Base-by-base conservation (phyloP, 92 coral and sea anemone species). In the Palythoa caribaeorum region DNA sequence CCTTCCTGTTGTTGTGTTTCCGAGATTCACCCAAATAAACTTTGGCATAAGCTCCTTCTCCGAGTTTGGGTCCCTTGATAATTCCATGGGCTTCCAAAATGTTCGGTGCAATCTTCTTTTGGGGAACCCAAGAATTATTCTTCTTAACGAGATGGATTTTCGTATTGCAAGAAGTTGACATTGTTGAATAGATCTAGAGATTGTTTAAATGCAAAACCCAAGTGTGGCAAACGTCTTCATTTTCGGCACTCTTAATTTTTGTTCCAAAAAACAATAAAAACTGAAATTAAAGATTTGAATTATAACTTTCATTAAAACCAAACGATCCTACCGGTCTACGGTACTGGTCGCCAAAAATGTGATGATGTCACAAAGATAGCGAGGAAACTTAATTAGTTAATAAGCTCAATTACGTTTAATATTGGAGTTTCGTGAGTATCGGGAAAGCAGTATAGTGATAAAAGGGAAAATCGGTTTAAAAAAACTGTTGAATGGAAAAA, bases 11-110 rank as follows among this genome's bases (percentile, higher is more conserved):
- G 87, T 91, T 93, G 78, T 94, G 95, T 39, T 91, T 94, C 78
- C 80, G 90, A 69, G 98, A 94, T 66, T 93, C 90, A 0, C 94
- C 96, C 19, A 94, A 89, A 76, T 88, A 93, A 8, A 94, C 98
- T 90, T 94, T 94, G 9, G 98, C 98, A 77, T 91, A 94, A 38
- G 98, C 95, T 39, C 98, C 98, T 63, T 94, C 98, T 9, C 98
- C 98, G 8, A 94, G 90, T 52, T 88, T 93, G 38, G 87, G 90
- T 15, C 63, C 80, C 38, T 95, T 80, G 13, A 91, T 83, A 77
- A 95, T 94, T 72, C 99, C 99, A 84, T 96, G 90, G 15, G 92
- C 87, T 71, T 96, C 98, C 77, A 94, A 77, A 36, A 94, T 85
- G 17, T 94, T 63, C 77, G 87, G 73, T 44, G 89, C 90, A 2